Base-by-base conservation (phyloP, 2,888 invertebrate genomes). In the Leptopilina syphax region DNA sequence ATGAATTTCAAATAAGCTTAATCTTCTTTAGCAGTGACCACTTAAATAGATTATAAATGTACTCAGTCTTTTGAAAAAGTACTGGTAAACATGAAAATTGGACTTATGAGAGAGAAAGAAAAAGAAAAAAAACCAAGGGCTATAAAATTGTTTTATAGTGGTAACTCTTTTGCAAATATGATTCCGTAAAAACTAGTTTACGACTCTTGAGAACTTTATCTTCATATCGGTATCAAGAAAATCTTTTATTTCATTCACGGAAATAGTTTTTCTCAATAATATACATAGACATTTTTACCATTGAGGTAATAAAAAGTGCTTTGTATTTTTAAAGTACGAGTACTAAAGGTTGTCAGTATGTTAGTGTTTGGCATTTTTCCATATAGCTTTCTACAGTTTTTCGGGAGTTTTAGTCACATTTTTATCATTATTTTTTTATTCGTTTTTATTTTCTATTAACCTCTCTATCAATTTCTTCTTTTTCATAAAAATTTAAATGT, bases 1-100 rank as follows among this genome's bases (percentile, higher is more conserved):
- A 70, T 70, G 70, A 70, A 70, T 54, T 70, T 70, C 70, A 70
- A 70, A 70, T 70, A 54, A 54, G 54, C 54, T 57, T 57, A 70
- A 54, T 70, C 70, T 70, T 50, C 70, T 27, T 50, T 27, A 34
- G 50, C 54, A 70, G 54, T 70, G n/a, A 54, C n/a, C 70, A 70
- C 70, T 70, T 70, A 57, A 70, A 50, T 27, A 34, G 54, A 70
- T 57, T 70, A 70, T 70, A 27, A 27, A 54, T 70, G 50, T 12
- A 50, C 50, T 68, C 24, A 27, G 2, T 13, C 70, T 57, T 34
- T 54, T 57, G 12, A 54, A 70, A 57, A 70, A 70, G 24, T 57
- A 34, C 70, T 54, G n/a, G n/a, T 70, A 70, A 70, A 70, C 70
- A 70, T 70, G 34, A 2, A 27, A 57, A 27, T 27, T 50, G 27